Conservation (phyloP, 2,113 vertebrate genomes). For the Tragulus kanchil region DNA sequence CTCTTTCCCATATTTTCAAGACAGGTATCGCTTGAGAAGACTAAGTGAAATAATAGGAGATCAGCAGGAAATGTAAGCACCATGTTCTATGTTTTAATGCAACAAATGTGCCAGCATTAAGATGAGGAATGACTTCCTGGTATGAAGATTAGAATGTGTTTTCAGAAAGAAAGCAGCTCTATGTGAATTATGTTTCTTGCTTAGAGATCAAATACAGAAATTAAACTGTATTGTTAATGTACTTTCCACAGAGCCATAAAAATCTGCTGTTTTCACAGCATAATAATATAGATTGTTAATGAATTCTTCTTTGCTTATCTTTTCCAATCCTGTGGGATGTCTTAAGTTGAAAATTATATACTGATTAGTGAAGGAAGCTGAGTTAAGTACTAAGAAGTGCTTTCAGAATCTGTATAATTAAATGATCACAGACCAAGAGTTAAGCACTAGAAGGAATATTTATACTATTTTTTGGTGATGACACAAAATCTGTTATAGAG, state of each 20-base stretch:
- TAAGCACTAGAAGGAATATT: slow-evolving; percentile 30
- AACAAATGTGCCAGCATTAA: slow-evolving; percentile 79
- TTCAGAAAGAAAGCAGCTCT: slow-evolving; percentile 65
- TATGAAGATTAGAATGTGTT: slow-evolving; percentile 70
- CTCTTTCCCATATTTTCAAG: slow-evolving; percentile 66
- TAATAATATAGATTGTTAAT: slow-evolving; percentile 56
- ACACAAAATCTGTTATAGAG: background rate
- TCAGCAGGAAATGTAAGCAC: slow-evolving; percentile 69
- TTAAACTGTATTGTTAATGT: slow-evolving; percentile 67
- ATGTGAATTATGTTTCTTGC: slow-evolving; percentile 72
- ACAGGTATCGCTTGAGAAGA: slow-evolving; percentile 70
- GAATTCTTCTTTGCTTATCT: slow-evolving; percentile 47
- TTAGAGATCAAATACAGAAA: slow-evolving; percentile 63
- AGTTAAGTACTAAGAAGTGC: slow-evolving; percentile 10
- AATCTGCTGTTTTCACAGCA: background rate
- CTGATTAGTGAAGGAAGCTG: slow-evolving; percentile 54
- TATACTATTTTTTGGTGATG: background rate
- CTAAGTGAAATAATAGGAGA: slow-evolving; percentile 78
- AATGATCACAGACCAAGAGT: slow-evolving; percentile 31
- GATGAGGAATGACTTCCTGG: slow-evolving; percentile 78
- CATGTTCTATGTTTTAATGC: slow-evolving; percentile 63
- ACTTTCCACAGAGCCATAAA: slow-evolving; percentile 59
- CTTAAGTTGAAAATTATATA: slow-evolving; percentile 60
- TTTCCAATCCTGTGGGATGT: slow-evolving; percentile 39
- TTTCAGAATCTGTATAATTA: slow-evolving; percentile 45